Evolutionary conservation across 1,140 invertebrate species (phyloP).

Genomic region (Pogonomyrmex californicus): DNA sequence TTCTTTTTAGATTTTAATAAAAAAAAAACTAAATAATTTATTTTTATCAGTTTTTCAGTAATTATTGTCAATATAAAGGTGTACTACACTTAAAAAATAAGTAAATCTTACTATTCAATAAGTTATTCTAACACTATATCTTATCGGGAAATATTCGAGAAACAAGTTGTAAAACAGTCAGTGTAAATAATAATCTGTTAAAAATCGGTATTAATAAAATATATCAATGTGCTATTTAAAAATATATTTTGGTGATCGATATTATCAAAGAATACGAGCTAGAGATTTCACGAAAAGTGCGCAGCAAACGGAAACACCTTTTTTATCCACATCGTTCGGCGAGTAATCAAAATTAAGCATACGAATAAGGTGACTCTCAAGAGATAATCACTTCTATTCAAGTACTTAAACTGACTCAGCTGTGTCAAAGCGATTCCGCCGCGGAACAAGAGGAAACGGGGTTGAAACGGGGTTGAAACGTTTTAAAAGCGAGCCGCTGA

Average conservation of each 20-base stretch:
- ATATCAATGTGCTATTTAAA: slow-evolving; percentile 2
- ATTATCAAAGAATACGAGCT: background rate
- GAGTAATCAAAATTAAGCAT: slow-evolving; percentile 64
- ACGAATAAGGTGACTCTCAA: slow-evolving; percentile 50
- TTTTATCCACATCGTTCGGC: slow-evolving; percentile 35
- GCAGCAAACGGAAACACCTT: background rate
- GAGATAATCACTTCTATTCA: slow-evolving; percentile 62
- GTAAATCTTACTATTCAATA: background rate
- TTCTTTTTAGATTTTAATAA: background rate
- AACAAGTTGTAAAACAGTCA: background rate
- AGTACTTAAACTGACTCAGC: slow-evolving; percentile 66
- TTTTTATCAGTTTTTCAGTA: background rate
- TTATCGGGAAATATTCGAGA: background rate
- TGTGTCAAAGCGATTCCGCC: slow-evolving; percentile 43
- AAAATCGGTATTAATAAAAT: slow-evolving; percentile 22
- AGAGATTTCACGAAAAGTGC: background rate
- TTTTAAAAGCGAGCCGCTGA: slow-evolving; percentile 75
- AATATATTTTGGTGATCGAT: background rate
- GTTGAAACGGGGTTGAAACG: slow-evolving; percentile 69
- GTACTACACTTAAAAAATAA: background rate
- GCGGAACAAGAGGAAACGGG: slow-evolving; percentile 55
- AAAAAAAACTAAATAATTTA: background rate
- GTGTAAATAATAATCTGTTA: background rate
- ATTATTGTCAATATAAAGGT: background rate
- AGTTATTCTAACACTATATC: background rate